Base-by-base conservation (phyloP, 2,888 invertebrate species). In the Drosophila bunnanda region DNA sequence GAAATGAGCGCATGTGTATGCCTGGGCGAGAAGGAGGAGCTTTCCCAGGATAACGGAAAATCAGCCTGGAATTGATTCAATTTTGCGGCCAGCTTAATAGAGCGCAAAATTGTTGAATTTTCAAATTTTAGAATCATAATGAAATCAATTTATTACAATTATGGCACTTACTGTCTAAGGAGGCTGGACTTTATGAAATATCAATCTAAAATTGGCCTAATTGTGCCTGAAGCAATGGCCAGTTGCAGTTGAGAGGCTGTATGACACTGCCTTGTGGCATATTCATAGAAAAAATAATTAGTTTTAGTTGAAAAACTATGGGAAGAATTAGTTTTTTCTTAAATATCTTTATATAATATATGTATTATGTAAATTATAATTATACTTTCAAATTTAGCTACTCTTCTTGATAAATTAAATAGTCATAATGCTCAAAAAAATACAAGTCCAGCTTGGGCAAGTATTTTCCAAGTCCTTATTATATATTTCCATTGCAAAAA, bases 1-100 rank as follows among this genome's bases (percentile, higher is more conserved):
- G 72, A 76, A 61, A 64, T 61, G 74, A 39, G 54, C 50, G 55
- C 58, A 44, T 53, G 52, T 53, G 50, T 64, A 65, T 55, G 43
- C 61, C 52, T 34, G 67, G 30, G 15, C 13, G 10, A 15, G 17
- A 28, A 34, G 57, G 25, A 32, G 32, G 25, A 32, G 32, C 32
- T 44, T 15, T 43, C 9, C 10, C 43, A 44, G 43, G 43, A 44
- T 43, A 43, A 22, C 13, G 13, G 22, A 22, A 43, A 43, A 15
- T 22, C 34, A 34, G 22, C 22, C 36, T 3, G 2, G 2, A 53
- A 53, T 53, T 36, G 53, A 53, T 25, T 53, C 53, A 36, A 36
- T 53, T 36, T n/a, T 36, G 36, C 4, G 53, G 53, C n/a, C 36
- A 25, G n/a, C 36, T 36, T 36, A 53, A 53, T 36, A 53, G 36